Evolutionary conservation across 2,797 vertebrate genomes (phyloP).

Genomic region (Podarcis lilfordi): DNA sequence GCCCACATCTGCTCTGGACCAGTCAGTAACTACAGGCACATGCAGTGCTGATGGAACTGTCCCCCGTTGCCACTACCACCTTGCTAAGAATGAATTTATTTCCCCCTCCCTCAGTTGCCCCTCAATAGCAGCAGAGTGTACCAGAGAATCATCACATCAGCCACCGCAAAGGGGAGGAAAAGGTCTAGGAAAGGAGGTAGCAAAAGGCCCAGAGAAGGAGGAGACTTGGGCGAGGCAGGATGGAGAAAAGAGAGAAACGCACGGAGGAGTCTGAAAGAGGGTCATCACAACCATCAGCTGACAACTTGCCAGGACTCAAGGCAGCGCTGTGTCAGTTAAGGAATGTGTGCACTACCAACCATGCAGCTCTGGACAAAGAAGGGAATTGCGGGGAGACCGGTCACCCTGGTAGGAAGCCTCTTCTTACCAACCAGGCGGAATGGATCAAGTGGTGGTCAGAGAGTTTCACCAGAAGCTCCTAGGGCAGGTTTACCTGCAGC

Average conservation of each 20-base stretch:
- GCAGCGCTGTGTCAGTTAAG: background rate
- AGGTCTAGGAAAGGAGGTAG: background rate
- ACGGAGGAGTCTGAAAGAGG: too few relatives aligned
- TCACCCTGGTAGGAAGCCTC: background rate
- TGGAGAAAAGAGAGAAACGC: background rate
- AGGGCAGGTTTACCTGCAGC: background rate
- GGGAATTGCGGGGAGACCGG: background rate
- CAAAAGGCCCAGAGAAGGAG: too few relatives aligned
- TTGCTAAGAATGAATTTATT: too few relatives aligned
- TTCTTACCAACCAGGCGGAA: background rate
- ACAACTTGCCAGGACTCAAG: background rate
- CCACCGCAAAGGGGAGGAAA: background rate
- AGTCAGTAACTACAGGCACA: background rate
- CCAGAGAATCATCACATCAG: background rate
- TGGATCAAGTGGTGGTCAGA: background rate
- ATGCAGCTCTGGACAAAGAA: too few relatives aligned
- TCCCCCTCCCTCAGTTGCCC: too few relatives aligned
- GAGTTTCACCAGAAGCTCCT: background rate
- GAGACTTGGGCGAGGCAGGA: background rate
- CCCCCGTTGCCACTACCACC: background rate
- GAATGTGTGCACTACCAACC: background rate
- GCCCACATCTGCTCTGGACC: too few relatives aligned
- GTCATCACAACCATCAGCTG: too few relatives aligned
- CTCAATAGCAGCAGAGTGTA: background rate
- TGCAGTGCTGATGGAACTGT: background rate